phyloP scores from a whole-genome alignment of 2,888 invertebrate genomes.

The Xestobium rufovillosum region DNA sequence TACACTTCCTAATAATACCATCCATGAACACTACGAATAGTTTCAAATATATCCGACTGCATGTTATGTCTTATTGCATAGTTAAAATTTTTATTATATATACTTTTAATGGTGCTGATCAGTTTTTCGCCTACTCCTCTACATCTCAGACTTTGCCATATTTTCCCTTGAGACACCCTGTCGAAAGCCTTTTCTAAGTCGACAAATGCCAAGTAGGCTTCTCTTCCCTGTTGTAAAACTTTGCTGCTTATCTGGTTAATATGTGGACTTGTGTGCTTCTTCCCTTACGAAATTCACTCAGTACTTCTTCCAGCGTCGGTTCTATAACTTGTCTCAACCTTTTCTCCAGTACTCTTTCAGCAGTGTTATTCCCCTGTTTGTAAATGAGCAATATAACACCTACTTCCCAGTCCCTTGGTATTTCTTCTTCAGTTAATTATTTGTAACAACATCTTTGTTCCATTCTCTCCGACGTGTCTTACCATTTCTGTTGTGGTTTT shows the following conservation, averaged over 20 bases:
- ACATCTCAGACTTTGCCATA: slow-evolving; percentile 15
- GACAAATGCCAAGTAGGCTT: too few species aligned
- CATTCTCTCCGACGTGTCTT: too few species aligned
- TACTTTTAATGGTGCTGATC: slow-evolving; percentile 13
- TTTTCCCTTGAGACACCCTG: slow-evolving; percentile 9
- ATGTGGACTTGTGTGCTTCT: background rate
- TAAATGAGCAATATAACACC: too few species aligned
- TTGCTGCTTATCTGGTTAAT: too few species aligned
- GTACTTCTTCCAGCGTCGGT: slow-evolving; percentile 1
- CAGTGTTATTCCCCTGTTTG: too few species aligned
- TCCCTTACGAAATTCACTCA: background rate
- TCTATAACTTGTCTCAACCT: background rate
- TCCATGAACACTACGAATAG: background rate
- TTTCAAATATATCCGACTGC: background rate
- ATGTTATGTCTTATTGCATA: slow-evolving; percentile 8
- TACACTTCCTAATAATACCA: background rate
- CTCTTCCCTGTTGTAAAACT: too few species aligned
- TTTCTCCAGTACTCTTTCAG: slow-evolving; percentile 1
- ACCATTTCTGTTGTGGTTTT: too few species aligned
- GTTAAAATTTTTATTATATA: slow-evolving; percentile 11
- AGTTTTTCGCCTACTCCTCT: slow-evolving; percentile 12
- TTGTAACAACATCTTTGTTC: too few species aligned
- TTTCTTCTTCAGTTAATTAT: too few species aligned
- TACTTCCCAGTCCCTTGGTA: too few species aligned
- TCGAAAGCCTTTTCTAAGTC: too few species aligned